phyloP scores from a whole-genome alignment of 2,888 invertebrate genomes.

The Agrypnus murinus region DNA sequence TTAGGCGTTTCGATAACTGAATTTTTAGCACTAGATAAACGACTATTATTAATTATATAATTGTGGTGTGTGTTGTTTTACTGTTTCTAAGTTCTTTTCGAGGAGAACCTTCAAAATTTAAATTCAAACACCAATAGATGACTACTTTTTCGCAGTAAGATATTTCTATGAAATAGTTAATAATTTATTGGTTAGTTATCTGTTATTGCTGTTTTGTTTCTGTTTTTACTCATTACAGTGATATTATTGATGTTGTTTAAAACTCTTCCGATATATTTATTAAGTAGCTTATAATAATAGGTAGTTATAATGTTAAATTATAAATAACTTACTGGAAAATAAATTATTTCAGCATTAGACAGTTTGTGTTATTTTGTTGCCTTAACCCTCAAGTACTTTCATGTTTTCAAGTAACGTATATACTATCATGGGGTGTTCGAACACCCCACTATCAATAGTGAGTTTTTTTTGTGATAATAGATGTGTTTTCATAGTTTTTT shows the following conservation, averaged over 20 bases:
- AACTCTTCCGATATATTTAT: slow-evolving; percentile 67
- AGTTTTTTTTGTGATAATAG: no score
- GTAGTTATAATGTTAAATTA: slow-evolving; percentile 66
- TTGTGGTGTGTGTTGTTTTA: slow-evolving; percentile 34
- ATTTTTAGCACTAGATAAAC: slow-evolving; percentile 8
- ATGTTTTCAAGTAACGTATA: no score
- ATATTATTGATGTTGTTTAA: slow-evolving; percentile 66
- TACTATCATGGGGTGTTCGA: no score
- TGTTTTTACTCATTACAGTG: slow-evolving; percentile 61
- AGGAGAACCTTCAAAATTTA: background rate
- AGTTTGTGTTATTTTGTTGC: no score
- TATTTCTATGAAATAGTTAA: background rate
- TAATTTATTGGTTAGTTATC: background rate
- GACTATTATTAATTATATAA: slow-evolving; percentile 12
- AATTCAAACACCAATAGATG: slow-evolving; percentile 31
- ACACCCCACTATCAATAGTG: no score
- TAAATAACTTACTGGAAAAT: slow-evolving; percentile 67
- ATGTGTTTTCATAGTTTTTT: no score
- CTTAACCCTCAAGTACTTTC: no score
- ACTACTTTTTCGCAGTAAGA: slow-evolving; percentile 9
- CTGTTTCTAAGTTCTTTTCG: slow-evolving; percentile 9
- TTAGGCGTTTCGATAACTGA: slow-evolving; percentile 2
- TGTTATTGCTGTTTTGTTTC: slow-evolving; percentile 25
- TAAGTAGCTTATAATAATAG: slow-evolving; percentile 66
- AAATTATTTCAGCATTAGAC: slow-evolving; percentile 67